A percentile compares a stretch with the other conserved stretches of the same genome.
These are phyloP conservation scores for Alosa sapidissima DNA, from an alignment of 2,797 vertebrate species.

Conservation along the genomic window DNA sequence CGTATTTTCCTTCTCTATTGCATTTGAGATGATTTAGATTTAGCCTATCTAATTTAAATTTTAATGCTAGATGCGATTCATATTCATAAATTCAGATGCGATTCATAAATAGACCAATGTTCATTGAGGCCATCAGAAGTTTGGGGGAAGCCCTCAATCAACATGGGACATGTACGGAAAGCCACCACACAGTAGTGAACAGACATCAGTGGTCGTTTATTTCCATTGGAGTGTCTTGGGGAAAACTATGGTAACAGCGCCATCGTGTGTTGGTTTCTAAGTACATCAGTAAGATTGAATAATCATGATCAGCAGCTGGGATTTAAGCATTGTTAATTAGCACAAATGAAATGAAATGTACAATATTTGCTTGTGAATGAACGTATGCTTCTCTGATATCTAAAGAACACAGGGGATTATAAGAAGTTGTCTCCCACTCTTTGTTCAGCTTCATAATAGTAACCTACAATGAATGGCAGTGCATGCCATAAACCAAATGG, in stretches of 20 bases:
- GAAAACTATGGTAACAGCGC: neutral
- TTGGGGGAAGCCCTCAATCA: too few relatives aligned
- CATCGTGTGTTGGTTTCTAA: neutral
- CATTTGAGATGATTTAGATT: neutral
- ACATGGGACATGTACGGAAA: too few relatives aligned
- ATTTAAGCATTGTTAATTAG: too few relatives aligned
- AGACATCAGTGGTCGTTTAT: neutral
- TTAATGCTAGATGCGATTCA: neutral
- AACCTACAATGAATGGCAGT: neutral
- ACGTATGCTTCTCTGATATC: too few relatives aligned
- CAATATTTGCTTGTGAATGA: too few relatives aligned
- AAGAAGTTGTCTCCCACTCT: too few relatives aligned
- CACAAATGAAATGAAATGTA: too few relatives aligned
- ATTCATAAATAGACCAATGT: neutral
- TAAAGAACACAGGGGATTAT: too few relatives aligned
- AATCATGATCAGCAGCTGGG: neutral
- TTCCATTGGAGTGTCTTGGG: neutral
- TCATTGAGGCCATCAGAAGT: too few relatives aligned
- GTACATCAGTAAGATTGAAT: neutral
- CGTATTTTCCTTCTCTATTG: neutral
- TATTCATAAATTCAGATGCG: neutral
- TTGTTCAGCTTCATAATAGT: too few relatives aligned
- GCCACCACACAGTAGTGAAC: neutral
- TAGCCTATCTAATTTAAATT: neutral
- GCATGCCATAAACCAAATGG: neutral